Base-by-base conservation (phyloP, 2,113 vertebrate genomes). In the Rafetus swinhoei region DNA sequence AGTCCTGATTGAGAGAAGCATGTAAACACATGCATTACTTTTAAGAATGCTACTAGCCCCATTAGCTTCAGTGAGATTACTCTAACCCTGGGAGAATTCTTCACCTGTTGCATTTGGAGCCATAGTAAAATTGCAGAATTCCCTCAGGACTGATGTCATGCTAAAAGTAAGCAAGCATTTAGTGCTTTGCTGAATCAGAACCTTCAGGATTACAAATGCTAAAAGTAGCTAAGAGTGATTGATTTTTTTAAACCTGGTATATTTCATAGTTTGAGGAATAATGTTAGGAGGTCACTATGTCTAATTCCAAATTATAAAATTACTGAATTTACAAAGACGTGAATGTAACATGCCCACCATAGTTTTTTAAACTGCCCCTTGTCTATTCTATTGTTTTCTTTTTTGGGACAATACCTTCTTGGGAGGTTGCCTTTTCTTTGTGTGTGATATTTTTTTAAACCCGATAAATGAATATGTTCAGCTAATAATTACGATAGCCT, bases 251-350 rank as follows among this genome's bases (percentile, higher is more conserved):
- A 62, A 59, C n/a, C 69, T 52, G 72, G 92, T 92, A 35, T 81
- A 88, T 65, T 91, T 92, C 90, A 87, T 84, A 94, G 93, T 92
- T 93, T 2, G 35, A 52, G 79, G 39, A 77, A 13, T 59, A 95
- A 0, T 87, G 24, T 55, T 91, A 91, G 57, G 56, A 89, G 21
- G 7, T 53, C 29, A 56, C 59, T 87, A 59, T 52, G 62, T 32
- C 65, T 3, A 60, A 52, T 3, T 2, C 13, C 0, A 0, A 50
- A 22, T 45, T 77, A 50, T 50, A 77, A 24, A 94, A 77, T 59
- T 82, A 85, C 93, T 93, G n/a, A 92, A 85, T 84, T 60, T 85
- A 85, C 84, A 81, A 89, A 89, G 87, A 90, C 18, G 32, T 87
- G 29, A 88, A 81, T 62, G 45, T 81, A 53, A 84, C 27, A 19